These are phyloP conservation scores for Rhinogobius similis DNA, from an alignment of 2,113 vertebrate genomes.

Conservation along the genomic window DNA sequence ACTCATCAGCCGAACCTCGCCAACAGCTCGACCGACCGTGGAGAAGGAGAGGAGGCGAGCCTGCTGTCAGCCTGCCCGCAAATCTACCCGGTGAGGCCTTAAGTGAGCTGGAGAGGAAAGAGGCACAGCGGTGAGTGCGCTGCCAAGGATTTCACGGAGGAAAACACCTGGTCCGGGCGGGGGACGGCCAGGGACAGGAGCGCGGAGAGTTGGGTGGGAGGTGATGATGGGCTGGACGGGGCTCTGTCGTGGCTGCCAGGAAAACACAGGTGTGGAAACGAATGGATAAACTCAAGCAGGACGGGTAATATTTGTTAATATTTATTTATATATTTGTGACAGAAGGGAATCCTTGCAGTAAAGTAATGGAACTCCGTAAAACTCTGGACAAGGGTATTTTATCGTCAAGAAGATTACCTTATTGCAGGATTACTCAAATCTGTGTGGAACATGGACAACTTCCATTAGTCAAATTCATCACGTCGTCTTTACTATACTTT, in stretches of 20 bases:
- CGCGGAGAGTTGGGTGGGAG: background rate
- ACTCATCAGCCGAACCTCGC: conserved; percentile 10
- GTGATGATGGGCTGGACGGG: background rate
- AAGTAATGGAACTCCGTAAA: too few species aligned
- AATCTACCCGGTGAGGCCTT: background rate
- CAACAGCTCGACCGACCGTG: background rate
- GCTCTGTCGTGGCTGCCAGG: background rate
- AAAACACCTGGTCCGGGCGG: background rate
- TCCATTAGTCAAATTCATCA: too few species aligned
- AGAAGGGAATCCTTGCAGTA: too few species aligned
- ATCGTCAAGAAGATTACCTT: too few species aligned
- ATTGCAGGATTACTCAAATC: too few species aligned
- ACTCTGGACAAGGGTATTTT: too few species aligned
- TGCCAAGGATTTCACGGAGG: background rate
- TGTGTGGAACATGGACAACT: too few species aligned
- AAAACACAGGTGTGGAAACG: background rate
- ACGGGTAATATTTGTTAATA: too few species aligned
- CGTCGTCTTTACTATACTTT: too few species aligned
- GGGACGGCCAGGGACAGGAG: background rate
- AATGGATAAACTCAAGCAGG: background rate
- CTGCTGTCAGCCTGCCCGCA: background rate
- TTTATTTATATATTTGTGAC: too few species aligned
- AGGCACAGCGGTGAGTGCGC: background rate
- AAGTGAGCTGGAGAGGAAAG: conserved; percentile 8
- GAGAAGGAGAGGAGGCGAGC: background rate